Percentiles rank a stretch among this genome's conserved stretches.
Conservation (phyloP, 2,797 vertebrate genomes). For the Sphenopsis melanotis region DNA sequence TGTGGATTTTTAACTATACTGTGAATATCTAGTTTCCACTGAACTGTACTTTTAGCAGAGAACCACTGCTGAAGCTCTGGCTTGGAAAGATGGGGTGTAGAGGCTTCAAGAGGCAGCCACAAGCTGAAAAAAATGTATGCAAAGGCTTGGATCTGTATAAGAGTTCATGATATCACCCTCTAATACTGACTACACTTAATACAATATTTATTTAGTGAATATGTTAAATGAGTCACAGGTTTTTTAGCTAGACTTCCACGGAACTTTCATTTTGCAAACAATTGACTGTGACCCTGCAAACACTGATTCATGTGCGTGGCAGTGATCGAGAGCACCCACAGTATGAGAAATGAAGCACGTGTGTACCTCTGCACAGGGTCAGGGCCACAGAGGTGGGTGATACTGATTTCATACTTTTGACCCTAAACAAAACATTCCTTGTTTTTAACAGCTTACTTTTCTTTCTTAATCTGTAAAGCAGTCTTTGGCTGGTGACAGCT, state of each 20-base stretch:
- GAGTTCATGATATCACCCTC: not conserved
- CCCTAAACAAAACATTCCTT: not conserved
- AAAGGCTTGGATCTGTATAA: not conserved
- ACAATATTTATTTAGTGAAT: not conserved
- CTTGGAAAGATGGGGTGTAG: not conserved
- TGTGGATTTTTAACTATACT: not conserved
- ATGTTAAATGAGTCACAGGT: not conserved
- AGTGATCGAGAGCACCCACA: not conserved
- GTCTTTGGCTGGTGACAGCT: conserved; percentile 36
- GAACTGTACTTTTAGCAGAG: not conserved
- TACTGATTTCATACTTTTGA: not conserved
- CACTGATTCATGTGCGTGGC: not conserved
- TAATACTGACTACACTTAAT: not conserved
- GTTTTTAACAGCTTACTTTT: not conserved
- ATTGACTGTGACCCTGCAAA: not conserved
- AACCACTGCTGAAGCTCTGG: not conserved
- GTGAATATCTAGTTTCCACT: not conserved
- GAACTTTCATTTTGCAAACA: conserved; percentile 7
- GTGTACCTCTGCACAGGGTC: not conserved
- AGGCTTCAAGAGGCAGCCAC: not conserved
- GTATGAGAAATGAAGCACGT: not conserved
- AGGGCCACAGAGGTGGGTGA: not conserved
- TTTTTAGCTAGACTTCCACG: not conserved
- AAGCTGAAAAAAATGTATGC: not conserved
- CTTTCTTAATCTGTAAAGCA: conserved; percentile 50